These are phyloP conservation scores for Pogonus chalceus DNA, from an alignment of 1,140 invertebrate genomes.

Conservation along the genomic window DNA sequence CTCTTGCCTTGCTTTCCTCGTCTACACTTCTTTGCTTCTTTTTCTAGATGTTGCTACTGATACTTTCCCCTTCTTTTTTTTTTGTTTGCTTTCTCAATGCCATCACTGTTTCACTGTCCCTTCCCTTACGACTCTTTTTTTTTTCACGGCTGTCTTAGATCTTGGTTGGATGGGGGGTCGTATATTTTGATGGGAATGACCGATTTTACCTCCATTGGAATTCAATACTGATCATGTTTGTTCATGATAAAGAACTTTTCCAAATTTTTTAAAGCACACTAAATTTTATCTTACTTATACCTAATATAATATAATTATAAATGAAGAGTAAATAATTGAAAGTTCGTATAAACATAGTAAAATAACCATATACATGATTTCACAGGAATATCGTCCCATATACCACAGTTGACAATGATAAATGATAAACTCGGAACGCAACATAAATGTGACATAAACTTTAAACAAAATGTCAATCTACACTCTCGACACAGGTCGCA, in stretches of 20 bases:
- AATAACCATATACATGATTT: background rate
- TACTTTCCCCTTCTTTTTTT: too few relatives aligned
- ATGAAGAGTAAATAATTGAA: background rate
- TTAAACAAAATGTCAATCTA: conserved; percentile 5
- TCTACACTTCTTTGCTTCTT: too few relatives aligned
- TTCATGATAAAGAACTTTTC: background rate
- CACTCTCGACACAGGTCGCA: background rate
- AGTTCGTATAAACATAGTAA: background rate
- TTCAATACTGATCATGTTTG: background rate
- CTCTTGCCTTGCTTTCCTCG: too few relatives aligned
- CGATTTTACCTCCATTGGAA: too few relatives aligned
- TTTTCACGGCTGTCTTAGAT: too few relatives aligned
- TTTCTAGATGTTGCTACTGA: too few relatives aligned
- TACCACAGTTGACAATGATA: background rate
- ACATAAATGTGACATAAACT: conserved; percentile 6
- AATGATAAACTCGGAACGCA: conserved; percentile 1
- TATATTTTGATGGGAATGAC: too few relatives aligned
- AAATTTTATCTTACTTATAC: background rate
- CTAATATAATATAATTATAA: background rate
- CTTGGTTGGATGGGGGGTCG: too few relatives aligned
- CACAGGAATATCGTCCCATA: background rate
- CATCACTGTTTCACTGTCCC: too few relatives aligned
- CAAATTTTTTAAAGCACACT: background rate
- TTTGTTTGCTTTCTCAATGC: too few relatives aligned
- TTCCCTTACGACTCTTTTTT: too few relatives aligned